Conservation (phyloP, 2,113 vertebrate genomes). For the Corynorhinus townsendii region DNA sequence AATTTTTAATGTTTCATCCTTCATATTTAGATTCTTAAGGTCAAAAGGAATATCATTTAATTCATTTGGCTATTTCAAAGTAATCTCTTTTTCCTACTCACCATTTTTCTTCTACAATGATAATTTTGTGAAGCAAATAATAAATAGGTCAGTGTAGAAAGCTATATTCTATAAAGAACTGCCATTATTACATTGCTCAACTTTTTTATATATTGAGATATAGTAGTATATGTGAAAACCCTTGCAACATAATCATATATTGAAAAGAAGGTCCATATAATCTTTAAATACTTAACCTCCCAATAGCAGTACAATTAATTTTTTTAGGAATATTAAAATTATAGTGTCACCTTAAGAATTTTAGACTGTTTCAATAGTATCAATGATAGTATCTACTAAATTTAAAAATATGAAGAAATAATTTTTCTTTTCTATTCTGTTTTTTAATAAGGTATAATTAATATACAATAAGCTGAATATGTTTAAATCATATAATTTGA, state of each 20-base stretch:
- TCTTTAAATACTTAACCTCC: not conserved
- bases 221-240: not conserved
- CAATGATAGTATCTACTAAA: not conserved
- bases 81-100: not conserved
- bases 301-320: not conserved
- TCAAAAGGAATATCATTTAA: not conserved
- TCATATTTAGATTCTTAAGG: not conserved
- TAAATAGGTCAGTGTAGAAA: not conserved
- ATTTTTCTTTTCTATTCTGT: not conserved
- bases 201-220: not conserved
- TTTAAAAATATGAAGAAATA: not conserved
- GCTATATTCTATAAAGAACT: not conserved
- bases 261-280: not conserved
- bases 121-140: not conserved
- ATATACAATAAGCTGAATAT: not conserved
- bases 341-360: not conserved
- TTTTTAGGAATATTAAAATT: not conserved
- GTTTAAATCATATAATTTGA: not conserved
- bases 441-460: not conserved
- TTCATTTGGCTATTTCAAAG: not conserved
- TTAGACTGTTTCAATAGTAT: not conserved
- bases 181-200: not conserved
- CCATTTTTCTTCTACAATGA: not conserved
- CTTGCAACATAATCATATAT: not conserved
- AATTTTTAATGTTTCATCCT: not conserved